Percentiles rank a stretch among this genome's conserved stretches.
These are phyloP conservation scores for Noturus placidus DNA, from an alignment of 2,113 vertebrate genomes.

Conservation along the genomic window DNA sequence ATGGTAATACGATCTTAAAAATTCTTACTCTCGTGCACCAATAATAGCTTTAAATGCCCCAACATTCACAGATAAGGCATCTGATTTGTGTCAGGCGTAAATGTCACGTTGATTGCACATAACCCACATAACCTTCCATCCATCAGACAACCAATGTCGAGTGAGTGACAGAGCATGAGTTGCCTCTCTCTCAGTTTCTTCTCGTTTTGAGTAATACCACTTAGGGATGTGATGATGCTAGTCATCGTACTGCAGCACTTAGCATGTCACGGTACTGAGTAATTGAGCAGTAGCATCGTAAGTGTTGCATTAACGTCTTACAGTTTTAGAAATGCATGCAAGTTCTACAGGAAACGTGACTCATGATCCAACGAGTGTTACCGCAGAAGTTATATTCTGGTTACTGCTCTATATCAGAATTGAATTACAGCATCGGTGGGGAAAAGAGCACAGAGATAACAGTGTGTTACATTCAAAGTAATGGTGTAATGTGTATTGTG, in stretches of 20 bases:
- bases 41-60: background rate
- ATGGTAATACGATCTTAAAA: background rate
- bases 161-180: background rate
- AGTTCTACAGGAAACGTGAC: background rate
- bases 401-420: background rate
- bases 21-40: background rate
- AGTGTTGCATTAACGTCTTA: background rate
- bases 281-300: too few species aligned
- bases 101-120: conserved; percentile 25
- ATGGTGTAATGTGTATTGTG: background rate
- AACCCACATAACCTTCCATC: background rate
- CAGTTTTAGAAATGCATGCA: background rate
- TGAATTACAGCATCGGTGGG: background rate
- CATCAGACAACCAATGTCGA: background rate
- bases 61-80: background rate
- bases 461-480: background rate
- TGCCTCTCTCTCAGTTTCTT: background rate
- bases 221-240: background rate
- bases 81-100: conserved; percentile 29
- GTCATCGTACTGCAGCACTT: background rate
- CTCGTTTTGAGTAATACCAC: background rate
- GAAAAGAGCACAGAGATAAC: background rate
- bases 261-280: background rate
- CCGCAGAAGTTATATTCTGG: background rate
- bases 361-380: background rate